Evolutionary conservation across 2,888 invertebrate species (phyloP), one percentile per base, ranked within the genome.

Genomic region (Drosophila niveifrons): DNA sequence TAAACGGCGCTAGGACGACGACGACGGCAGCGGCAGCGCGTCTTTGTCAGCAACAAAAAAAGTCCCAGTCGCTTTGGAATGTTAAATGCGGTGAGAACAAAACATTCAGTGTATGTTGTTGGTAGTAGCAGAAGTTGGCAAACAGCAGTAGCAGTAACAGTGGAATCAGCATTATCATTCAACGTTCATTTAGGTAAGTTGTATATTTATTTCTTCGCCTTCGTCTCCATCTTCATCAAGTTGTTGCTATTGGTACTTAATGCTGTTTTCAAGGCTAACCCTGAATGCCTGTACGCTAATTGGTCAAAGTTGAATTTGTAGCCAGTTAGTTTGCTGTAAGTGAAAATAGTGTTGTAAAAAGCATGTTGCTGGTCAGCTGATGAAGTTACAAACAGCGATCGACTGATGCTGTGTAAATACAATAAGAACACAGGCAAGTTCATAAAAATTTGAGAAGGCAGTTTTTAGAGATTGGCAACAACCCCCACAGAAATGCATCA

Each of bases 11-110:
- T 44, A 64, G 71, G 74, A 75, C 78, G 77, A 64, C 71, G 74
- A 48, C 64, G 67, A 56, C 65, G 53, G 13, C 56, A 53, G 55
- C 48, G 56, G 46, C 56, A 55, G 46, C 41, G 56, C 43, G 63
- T 62, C 51, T 52, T 44, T 51, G 56, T 39, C 63, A 63, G 59
- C 72, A 73, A 65, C 68, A 69, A 78, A 70, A 74, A 74, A 73
- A 76, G 78, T 71, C 77, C 69, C 75, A 72, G 82, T 72, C 90
- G 88, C 89, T 85, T 91, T 92, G 92, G 92, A 92, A 92, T 92
- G 92, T 91, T 92, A 92, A 88, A 92, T 92, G 92, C 90, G 89
- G 92, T 91, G 91, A 90, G 86, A 86, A 86, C 90, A 88, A 82
- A 83, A 86, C 89, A 87, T 88, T 90, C 87, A 90, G 88, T 91